Percentiles rank a stretch among this genome's conserved stretches.
phyloP scores from a whole-genome alignment of 2,888 invertebrate genomes.

The Philereme vetulata region DNA sequence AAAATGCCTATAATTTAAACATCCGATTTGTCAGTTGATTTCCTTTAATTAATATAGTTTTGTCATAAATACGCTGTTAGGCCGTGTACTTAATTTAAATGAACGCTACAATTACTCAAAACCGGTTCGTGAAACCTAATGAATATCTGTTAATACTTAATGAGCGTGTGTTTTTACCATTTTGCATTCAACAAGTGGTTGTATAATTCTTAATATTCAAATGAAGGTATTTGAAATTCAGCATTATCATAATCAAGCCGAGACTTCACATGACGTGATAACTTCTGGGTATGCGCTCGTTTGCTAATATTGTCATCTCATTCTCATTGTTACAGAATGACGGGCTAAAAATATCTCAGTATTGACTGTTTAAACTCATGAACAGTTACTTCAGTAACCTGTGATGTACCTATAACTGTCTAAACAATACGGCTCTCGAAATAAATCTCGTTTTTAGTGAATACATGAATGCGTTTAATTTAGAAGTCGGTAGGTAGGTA shows the following conservation, averaged over 20 bases:
- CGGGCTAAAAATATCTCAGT: conserved; percentile 13
- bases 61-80: conserved; percentile 13
- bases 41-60: conserved; percentile 17
- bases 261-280: conserved; percentile 19
- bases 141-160: conserved; percentile 29
- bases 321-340: conserved; percentile 20
- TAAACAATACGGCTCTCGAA: conserved; percentile 18
- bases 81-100: conserved; percentile 28
- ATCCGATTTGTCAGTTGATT: conserved; percentile 15
- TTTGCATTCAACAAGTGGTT: conserved; percentile 33
- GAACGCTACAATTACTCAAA: conserved; percentile 30
- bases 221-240: conserved; percentile 30
- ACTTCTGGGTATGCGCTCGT: conserved; percentile 19
- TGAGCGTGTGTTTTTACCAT: conserved; percentile 27
- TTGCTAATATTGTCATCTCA: conserved; percentile 18
- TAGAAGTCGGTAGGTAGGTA: conserved; percentile 25
- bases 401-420: neutral
- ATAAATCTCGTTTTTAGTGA: conserved; percentile 24
- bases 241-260: conserved; percentile 24
- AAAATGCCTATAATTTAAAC: conserved; percentile 1
- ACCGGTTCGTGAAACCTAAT: conserved; percentile 37
- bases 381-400: conserved; percentile 2
- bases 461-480: conserved; percentile 22
- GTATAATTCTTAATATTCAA: conserved; percentile 30
- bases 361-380: conserved; percentile 12